Evolutionary conservation across 2,888 invertebrate species (phyloP), one percentile per base, ranked within the genome.

Genomic region (Branchinecta sandiegonensis): DNA sequence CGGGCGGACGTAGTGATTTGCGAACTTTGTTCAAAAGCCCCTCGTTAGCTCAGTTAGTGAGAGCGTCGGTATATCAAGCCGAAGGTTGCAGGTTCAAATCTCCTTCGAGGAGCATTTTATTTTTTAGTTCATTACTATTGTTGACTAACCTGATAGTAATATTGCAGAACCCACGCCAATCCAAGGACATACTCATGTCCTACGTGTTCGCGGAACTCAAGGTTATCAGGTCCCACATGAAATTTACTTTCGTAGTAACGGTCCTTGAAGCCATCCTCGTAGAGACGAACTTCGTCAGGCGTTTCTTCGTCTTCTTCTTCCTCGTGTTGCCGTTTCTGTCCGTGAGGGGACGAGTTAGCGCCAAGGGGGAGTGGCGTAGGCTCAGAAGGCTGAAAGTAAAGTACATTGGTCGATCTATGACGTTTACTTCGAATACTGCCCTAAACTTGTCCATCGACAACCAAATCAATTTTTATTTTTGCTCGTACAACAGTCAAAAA

Each of bases 231-330:
- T 8, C 81, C 79, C 12, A 92, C 89, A 75, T 91, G 91, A 77
- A 94, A 94, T 80, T 94, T 94, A 68, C 90, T 90, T 79, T 93
- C 91, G 77, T 97, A 97, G 80, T 99, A 99, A 50, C 99, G 84
- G 77, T 95, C 94, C 79, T 97, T 97, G 82, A 95, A 99, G 1
- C 99, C 99, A 73, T 89, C 89, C 79, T 99, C 96, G 91, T 94
- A 92, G 8, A 94, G 81, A 14, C 92, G 83, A 66, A 95, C 93
- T 80, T 93, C 90, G 77, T 94, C 94, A 73, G 88, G 86, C 8
- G 85, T 84, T 73, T 90, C 88, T 63, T 87, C 86, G 67, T 90
- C 89, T 0, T 86, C 86, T 3, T 80, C 80, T 1, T 79, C 78
- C 3, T 77, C 77, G 4, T 67, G 68, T 69, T 82, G 83, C 68